A percentile compares a stretch with the other conserved stretches of the same genome.
phyloP scores from a whole-genome alignment of 2,797 vertebrate species.

The Rhinatrema bivittatum region DNA sequence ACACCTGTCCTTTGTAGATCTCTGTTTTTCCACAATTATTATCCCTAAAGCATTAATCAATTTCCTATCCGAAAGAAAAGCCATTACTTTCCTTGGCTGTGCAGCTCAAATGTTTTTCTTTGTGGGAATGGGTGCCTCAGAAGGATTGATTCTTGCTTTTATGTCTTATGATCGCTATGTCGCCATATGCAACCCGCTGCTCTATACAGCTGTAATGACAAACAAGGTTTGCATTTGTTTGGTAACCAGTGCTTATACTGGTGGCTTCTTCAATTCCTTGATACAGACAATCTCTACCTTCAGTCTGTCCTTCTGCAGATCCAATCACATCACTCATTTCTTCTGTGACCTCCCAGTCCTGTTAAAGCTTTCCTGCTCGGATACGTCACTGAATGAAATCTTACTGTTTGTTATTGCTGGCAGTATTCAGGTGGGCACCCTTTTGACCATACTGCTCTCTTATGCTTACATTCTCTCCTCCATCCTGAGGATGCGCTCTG shows the following conservation, averaged over 20 bases:
- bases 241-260: not conserved
- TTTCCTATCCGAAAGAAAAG: not conserved
- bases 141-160: not conserved
- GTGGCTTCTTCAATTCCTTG: not conserved
- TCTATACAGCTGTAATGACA: slow-evolving; percentile 1
- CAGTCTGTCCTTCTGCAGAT: not conserved
- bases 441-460: not conserved
- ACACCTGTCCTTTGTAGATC: slow-evolving; percentile 1
- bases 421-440: not conserved
- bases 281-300: not conserved
- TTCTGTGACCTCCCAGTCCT: not conserved
- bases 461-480: no score
- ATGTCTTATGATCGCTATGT: slow-evolving; percentile 3
- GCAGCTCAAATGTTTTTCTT: not conserved
- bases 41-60: not conserved
- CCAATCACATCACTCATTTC: not conserved
- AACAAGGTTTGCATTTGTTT: not conserved
- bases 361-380: not conserved
- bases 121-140: not conserved
- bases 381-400: not conserved
- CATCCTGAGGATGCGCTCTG: no score
- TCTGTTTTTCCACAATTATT: not conserved
- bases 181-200: slow-evolving; percentile 1
- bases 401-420: not conserved
- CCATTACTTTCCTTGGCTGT: not conserved